These are phyloP conservation scores for Blastobasis lacticolella DNA, from an alignment of 2,888 invertebrate genomes.

Conservation along the genomic window DNA sequence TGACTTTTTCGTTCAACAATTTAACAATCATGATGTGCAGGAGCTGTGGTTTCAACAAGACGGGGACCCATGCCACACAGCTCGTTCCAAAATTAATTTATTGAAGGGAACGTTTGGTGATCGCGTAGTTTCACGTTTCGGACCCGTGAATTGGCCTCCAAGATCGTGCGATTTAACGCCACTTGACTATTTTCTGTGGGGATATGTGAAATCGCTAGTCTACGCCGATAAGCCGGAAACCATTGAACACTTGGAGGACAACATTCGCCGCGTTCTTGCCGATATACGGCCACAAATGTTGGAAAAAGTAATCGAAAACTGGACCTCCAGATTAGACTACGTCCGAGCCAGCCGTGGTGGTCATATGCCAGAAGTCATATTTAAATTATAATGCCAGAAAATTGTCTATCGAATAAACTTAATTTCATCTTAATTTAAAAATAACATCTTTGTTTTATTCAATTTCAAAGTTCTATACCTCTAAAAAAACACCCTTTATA, in stretches of 20 bases:
- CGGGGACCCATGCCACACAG: slow-evolving; percentile 16
- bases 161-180: slow-evolving; percentile 12
- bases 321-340: slow-evolving; percentile 17
- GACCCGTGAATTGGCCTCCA: slow-evolving; percentile 9
- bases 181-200: slow-evolving; percentile 5
- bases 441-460: too few relatives aligned
- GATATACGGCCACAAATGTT: slow-evolving; percentile 16
- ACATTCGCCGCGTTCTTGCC: slow-evolving; percentile 15
- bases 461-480: too few relatives aligned
- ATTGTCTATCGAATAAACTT: too few relatives aligned
- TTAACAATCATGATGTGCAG: slow-evolving; percentile 1
- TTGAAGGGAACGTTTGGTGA: too few relatives aligned
- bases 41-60: slow-evolving; percentile 3
- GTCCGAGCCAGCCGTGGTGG: slow-evolving; percentile 17
- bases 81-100: slow-evolving; percentile 14
- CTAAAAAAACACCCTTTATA: too few relatives aligned
- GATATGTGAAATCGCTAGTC: not conserved
- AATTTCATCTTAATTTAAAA: too few relatives aligned
- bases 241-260: slow-evolving; percentile 2
- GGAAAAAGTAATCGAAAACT: slow-evolving; percentile 20
- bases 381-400: slow-evolving; percentile 7
- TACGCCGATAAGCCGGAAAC: too few relatives aligned
- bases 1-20: slow-evolving; percentile 15
- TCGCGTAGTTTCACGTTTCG: not conserved
- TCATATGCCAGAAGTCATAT: slow-evolving; percentile 19